Evolutionary conservation across 1,140 invertebrate species (phyloP), one percentile per base, ranked within the genome.

Genomic region (Drosophila virilis): DNA sequence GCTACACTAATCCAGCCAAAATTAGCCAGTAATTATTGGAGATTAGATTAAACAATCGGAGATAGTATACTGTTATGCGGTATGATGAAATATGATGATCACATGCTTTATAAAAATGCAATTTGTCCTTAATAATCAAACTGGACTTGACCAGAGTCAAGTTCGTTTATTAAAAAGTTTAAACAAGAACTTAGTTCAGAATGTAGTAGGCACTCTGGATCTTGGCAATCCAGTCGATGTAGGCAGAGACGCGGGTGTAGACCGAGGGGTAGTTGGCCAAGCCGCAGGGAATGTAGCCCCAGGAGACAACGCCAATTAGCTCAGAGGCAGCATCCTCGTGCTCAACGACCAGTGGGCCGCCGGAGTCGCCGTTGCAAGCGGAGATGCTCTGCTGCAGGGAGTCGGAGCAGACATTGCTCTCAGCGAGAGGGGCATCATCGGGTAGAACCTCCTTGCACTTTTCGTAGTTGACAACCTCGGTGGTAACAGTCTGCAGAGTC

Each of bases 251-350:
- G 75, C 94, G 94, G 0, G 96, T 95, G 85, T 95, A 97, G 0
- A 97, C 94, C 0, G 96, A 95, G 1, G 96, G 96, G 1, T 93
- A 92, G 13, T 94, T 94, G 74, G 89, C 92, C 17, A 91, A 75
- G 3, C 95, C 95, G 77, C 96, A 96, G 70, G 96, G 96, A 43
- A 94, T 93, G 35, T 95, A 92, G 10, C 96, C 96, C 95, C 96
- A 97, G 1, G 96, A 97, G 0, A 96, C 96, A n/a, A 96, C 92
- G 17, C 96, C 96, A 62, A 96, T 81, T 22, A 92, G 48, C 67
- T 82, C 72, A 12, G 89, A 81, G 48, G 81, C 45, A 15, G 74
- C 60, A 12, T 92, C 78, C 2, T 46, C 5, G n/a, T 2, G n/a
- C 61, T 90, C 80, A 51, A 94, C 90, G 17, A 94, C 93, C 37